Conservation (phyloP, 2,113 vertebrate genomes). For the Corythoichthys intestinalis region DNA sequence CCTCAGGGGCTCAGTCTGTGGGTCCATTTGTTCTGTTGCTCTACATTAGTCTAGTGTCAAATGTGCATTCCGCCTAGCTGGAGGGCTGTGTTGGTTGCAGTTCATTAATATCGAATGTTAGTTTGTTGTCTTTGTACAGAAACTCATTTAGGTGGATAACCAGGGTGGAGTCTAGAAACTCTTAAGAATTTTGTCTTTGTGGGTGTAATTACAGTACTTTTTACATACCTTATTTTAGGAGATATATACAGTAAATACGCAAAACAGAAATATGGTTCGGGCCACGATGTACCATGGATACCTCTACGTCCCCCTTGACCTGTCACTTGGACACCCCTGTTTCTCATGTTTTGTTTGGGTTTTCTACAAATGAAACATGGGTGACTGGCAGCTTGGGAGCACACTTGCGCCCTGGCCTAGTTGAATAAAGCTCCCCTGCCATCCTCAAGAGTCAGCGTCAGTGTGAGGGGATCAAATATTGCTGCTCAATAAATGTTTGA, state of each 20-base stretch:
- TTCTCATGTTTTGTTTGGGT: too few relatives aligned
- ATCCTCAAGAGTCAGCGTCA: neutral
- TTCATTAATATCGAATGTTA: neutral
- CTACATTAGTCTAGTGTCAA: neutral
- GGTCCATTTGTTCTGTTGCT: slow-evolving; percentile 11
- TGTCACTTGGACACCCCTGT: too few relatives aligned
- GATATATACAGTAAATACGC: too few relatives aligned
- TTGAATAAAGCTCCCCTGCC: neutral
- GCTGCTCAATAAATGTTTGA: neutral
- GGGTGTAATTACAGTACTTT: neutral
- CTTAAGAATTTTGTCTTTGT: neutral
- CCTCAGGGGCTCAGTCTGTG: slow-evolving; percentile 6
- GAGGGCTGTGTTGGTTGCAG: neutral
- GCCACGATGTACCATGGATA: too few relatives aligned
- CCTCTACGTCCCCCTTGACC: too few relatives aligned
- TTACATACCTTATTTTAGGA: too few relatives aligned
- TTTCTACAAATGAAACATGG: too few relatives aligned
- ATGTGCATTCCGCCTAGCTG: neutral
- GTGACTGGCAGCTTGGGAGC: neutral
- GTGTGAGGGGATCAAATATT: neutral
- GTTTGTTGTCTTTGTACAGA: neutral
- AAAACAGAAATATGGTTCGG: too few relatives aligned
- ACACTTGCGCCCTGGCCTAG: neutral
- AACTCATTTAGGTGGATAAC: neutral
- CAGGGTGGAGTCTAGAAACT: neutral